Evolutionary conservation across 2,888 invertebrate species (phyloP).

Genomic region (Mimumesa dahlbomi): DNA sequence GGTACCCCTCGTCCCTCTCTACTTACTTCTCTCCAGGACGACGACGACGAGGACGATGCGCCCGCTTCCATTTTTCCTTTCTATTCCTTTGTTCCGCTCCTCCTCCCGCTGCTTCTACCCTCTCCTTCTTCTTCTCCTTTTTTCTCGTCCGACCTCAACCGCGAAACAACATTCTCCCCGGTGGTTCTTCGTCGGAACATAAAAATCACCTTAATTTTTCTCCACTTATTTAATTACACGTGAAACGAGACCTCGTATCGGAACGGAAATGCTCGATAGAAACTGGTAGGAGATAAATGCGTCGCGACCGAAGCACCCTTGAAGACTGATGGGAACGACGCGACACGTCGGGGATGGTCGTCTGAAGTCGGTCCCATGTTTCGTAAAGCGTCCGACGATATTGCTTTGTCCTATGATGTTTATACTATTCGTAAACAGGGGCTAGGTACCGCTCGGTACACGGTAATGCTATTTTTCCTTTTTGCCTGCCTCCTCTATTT

Average conservation of each 20-base stretch:
- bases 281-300: no score
- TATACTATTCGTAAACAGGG: no score
- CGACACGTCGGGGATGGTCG: no score
- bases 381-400: no score
- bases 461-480: no score
- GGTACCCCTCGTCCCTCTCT: slow-evolving; percentile 43
- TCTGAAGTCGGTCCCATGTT: no score
- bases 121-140: slow-evolving; percentile 8
- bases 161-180: slow-evolving; percentile 12
- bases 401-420: no score
- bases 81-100: slow-evolving; percentile 22
- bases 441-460: no score
- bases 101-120: background rate
- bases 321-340: no score
- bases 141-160: slow-evolving; percentile 6
- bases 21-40: slow-evolving; percentile 41
- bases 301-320: no score
- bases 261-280: no score
- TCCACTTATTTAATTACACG: slow-evolving; percentile 29
- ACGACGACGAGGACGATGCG: slow-evolving; percentile 16
- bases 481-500: no score
- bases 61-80: slow-evolving; percentile 41
- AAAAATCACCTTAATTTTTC: slow-evolving; percentile 38
- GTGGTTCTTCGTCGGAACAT: slow-evolving; percentile 4
- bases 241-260: background rate